Conservation (phyloP, 2,113 vertebrate species). For the Malurus cyaneus region DNA sequence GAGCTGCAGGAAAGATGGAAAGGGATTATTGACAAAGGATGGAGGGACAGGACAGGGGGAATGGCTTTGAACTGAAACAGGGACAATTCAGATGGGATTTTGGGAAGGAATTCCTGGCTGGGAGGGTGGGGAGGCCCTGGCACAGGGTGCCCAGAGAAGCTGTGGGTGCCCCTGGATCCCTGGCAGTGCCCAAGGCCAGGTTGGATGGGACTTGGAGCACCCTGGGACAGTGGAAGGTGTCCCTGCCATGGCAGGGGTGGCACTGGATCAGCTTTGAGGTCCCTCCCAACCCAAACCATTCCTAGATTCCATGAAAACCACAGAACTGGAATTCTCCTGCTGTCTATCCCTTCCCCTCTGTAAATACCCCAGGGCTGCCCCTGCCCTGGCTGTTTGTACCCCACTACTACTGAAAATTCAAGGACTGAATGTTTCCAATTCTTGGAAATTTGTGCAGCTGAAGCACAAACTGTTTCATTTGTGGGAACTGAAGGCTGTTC, state of each 20-base stretch:
- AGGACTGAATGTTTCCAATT: background rate
- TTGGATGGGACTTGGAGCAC: background rate
- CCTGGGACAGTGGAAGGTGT: background rate
- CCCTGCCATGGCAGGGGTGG: background rate
- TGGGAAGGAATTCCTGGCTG: background rate
- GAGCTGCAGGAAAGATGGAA: background rate
- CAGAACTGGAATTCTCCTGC: background rate
- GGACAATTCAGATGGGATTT: background rate
- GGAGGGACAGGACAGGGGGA: background rate
- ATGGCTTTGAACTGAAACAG: background rate
- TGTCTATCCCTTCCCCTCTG: background rate
- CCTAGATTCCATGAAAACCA: background rate
- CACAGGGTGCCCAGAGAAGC: background rate
- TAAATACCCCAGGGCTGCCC: background rate
- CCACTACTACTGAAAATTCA: background rate
- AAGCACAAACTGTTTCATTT: background rate
- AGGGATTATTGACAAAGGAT: background rate
- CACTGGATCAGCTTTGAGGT: background rate
- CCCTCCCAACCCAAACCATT: background rate
- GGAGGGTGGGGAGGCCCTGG: background rate
- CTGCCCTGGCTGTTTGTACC: background rate
- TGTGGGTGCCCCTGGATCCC: background rate
- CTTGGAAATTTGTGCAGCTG: background rate
- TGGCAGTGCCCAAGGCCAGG: background rate
- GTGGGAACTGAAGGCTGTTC: background rate